Base-by-base conservation (phyloP, 2,888 invertebrate species). In the Himalopsyche anomala region DNA sequence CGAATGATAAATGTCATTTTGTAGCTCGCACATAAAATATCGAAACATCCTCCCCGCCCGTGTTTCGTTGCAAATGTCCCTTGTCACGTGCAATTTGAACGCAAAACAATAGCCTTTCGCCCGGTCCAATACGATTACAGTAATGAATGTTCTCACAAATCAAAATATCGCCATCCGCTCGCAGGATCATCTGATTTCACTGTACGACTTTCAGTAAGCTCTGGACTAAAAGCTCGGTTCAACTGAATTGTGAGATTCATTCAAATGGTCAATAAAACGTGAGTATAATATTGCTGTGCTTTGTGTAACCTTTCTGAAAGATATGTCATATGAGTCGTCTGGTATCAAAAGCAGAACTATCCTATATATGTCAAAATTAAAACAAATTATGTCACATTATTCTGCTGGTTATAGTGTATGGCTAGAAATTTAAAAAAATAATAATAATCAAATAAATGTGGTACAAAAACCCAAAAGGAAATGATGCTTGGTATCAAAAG, bases 91-190 rank as follows among this genome's bases (percentile, higher is more conserved):
- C 62, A 62, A 62, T 62, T 62, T 62, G 62, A 62, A 28, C 62
- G 62, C 62, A 62, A 62, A 62, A 62, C 62, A 62, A 62, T 62
- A 62, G 62, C 62, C 62, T 62, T 62, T 62, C 62, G 62, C 28
- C 62, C 62, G 62, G 62, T 62, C 62, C 62, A 28, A 62, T 40
- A 15, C 81, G 81, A 81, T 81, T 81, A 45, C 42, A 28, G 81
- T 81, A 81, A 81, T 45, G 81, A 81, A 81, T 81, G 81, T 45
- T 51, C 81, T 45, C 81, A 81, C 81, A 81, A 81, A 81, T 81
- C 81, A 81, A 42, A 45, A 28, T 28, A 51, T 45, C 28, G 28
- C 81, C 81, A 45, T 81, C 81, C 81, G 81, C 81, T 42, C 42
- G 62, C 62, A 62, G 62, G 19, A 62, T 62, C 62, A 62, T 62